phyloP scores from a whole-genome alignment of 2,888 invertebrate species.

The Leptinotarsa haldemani region DNA sequence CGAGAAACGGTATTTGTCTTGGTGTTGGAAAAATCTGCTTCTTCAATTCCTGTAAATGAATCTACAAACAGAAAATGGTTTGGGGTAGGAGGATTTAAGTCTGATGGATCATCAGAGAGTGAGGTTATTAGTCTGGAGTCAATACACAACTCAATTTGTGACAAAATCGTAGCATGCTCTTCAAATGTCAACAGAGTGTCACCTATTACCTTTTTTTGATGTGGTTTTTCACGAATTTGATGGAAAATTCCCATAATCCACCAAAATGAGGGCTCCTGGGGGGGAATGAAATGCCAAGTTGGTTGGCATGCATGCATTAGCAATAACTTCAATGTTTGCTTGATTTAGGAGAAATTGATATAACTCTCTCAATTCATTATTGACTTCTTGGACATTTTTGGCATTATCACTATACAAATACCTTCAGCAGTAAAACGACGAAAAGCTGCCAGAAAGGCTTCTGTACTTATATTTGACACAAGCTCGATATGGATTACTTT shows the following conservation, averaged over 20 bases:
- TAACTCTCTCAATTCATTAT: slow-evolving; percentile 10
- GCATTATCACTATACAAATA: slow-evolving; percentile 25
- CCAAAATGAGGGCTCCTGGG: slow-evolving; percentile 53
- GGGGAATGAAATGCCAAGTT: slow-evolving; percentile 38
- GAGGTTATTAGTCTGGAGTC: too few species aligned
- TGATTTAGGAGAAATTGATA: not conserved
- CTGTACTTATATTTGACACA: slow-evolving; percentile 14
- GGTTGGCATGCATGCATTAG: not conserved
- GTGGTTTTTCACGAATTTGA: slow-evolving; percentile 51
- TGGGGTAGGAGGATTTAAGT: too few species aligned
- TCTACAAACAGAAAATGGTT: too few species aligned
- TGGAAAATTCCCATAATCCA: slow-evolving; percentile 49
- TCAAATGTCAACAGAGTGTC: slow-evolving; percentile 50
- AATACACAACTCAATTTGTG: too few species aligned
- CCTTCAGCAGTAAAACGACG: slow-evolving; percentile 9
- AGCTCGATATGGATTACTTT: slow-evolving; percentile 25
- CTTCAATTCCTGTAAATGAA: too few species aligned
- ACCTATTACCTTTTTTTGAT: slow-evolving; percentile 22
- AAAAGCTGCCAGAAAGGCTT: slow-evolving; percentile 13
- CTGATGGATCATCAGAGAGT: too few species aligned
- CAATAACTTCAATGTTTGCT: not conserved
- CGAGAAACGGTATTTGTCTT: too few species aligned
- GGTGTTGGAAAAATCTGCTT: too few species aligned
- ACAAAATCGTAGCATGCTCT: slow-evolving; percentile 53
- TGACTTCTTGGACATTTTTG: slow-evolving; percentile 12